Percentiles rank a stretch among this genome's conserved stretches.
phyloP scores from a whole-genome alignment of 64 coral and sea anemone species.

The Platygyra sinensis region DNA sequence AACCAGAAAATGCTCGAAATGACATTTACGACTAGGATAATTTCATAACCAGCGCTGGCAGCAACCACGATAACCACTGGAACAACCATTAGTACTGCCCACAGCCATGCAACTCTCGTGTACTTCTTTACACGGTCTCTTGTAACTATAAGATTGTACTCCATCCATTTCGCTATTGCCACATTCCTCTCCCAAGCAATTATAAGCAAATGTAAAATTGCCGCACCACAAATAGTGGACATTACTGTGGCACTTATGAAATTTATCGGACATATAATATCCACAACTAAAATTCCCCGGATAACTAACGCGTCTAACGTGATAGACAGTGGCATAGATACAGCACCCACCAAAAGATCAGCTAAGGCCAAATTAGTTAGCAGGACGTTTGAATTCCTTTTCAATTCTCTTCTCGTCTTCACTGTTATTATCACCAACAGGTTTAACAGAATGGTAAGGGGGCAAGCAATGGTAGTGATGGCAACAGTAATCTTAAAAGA shows the following conservation, averaged over 20 bases:
- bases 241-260: background rate
- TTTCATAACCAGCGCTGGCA: background rate
- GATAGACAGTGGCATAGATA: background rate
- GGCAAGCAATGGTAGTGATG: background rate
- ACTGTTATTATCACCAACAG: background rate
- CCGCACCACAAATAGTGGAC: background rate
- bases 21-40: background rate
- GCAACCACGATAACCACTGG: background rate
- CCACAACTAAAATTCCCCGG: background rate
- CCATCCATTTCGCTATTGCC: background rate
- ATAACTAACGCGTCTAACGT: background rate
- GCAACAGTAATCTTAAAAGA: background rate
- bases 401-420: too few relatives aligned
- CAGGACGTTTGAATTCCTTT: too few relatives aligned
- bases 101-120: background rate
- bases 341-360: too few relatives aligned
- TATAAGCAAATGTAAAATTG: background rate
- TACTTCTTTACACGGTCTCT: background rate
- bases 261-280: background rate
- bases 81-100: background rate
- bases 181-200: slow-evolving; percentile 24
- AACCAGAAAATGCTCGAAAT: background rate
- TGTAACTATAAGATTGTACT: background rate
- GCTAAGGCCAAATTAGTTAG: too few relatives aligned
- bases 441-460: background rate